Percentiles rank a stretch among this genome's conserved stretches.
phyloP scores from a whole-genome alignment of 1,140 invertebrate species.

The Batillaria attramentaria region DNA sequence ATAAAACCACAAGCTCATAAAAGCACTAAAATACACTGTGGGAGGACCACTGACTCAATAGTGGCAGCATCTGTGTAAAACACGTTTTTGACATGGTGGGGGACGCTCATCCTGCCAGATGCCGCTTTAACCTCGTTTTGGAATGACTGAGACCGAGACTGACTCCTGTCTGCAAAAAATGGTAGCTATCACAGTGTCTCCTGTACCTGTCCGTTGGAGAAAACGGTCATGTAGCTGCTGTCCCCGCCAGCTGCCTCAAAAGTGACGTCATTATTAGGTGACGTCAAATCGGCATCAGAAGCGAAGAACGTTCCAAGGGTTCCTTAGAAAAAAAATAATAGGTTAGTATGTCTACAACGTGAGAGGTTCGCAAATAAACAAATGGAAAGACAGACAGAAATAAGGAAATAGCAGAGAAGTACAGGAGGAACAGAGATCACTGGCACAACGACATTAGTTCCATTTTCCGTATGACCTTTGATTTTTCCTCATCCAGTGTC shows the following conservation, averaged over 20 bases:
- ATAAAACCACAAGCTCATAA: neutral
- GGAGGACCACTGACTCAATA: too few relatives aligned
- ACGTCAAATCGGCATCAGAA: conserved; percentile 34
- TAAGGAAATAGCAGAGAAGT: neutral
- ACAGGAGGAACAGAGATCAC: neutral
- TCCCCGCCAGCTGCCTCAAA: conserved; percentile 11
- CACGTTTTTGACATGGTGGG: too few relatives aligned
- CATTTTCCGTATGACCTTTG: neutral
- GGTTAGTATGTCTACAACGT: neutral
- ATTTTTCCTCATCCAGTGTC: neutral
- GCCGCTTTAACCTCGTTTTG: neutral
- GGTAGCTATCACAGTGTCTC: neutral
- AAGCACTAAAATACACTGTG: neutral
- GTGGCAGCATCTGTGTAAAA: too few relatives aligned
- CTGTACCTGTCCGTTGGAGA: conserved; percentile 18
- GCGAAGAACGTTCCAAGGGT: conserved; percentile 24
- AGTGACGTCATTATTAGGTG: conserved; percentile 34
- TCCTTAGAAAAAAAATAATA: neutral
- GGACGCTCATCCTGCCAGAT: too few relatives aligned
- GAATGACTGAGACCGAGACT: neutral
- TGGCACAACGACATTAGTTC: neutral
- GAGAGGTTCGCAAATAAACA: neutral
- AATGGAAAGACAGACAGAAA: neutral
- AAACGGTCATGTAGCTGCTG: neutral
- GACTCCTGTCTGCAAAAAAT: neutral